Evolutionary conservation across 1,140 invertebrate genomes (phyloP).

Genomic region (Lucilia cuprina): DNA sequence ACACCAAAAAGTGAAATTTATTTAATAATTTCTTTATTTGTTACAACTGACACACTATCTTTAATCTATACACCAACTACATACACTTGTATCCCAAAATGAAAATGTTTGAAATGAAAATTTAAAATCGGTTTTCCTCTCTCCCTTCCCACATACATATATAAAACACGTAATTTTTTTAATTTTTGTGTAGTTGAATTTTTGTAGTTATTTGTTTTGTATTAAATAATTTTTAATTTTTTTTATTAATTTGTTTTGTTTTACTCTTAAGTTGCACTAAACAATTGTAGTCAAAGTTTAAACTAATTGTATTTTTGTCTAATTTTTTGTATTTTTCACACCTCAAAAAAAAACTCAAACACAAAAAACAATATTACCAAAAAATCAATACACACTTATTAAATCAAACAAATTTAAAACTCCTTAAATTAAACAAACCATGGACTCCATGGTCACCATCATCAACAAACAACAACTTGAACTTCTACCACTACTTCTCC

Average conservation of each 20-base stretch:
- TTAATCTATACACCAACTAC: background rate
- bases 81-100: background rate
- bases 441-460: background rate
- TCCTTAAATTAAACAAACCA: constrained; percentile 36
- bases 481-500: background rate
- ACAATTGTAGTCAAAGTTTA: constrained; percentile 53
- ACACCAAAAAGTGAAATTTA: constrained; percentile 38
- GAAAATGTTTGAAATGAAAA: background rate
- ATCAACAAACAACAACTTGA: background rate
- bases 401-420: constrained; percentile 17
- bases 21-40: background rate
- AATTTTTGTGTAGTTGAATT: background rate
- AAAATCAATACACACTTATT: constrained; percentile 16
- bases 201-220: background rate
- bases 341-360: constrained; percentile 41
- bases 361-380: constrained; percentile 42
- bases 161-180: background rate
- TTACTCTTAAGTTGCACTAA: constrained; percentile 45
- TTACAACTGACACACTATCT: constrained; percentile 2
- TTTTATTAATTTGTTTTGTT: constrained; percentile 41
- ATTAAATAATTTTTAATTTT: constrained; percentile 39
- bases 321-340: constrained; percentile 60
- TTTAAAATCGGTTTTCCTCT: background rate
- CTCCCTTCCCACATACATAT: background rate
- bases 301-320: constrained; percentile 62